Evolutionary conservation across 2,113 vertebrate genomes (phyloP), one percentile per base, ranked within the genome.

Genomic region (Silurus meridionalis): DNA sequence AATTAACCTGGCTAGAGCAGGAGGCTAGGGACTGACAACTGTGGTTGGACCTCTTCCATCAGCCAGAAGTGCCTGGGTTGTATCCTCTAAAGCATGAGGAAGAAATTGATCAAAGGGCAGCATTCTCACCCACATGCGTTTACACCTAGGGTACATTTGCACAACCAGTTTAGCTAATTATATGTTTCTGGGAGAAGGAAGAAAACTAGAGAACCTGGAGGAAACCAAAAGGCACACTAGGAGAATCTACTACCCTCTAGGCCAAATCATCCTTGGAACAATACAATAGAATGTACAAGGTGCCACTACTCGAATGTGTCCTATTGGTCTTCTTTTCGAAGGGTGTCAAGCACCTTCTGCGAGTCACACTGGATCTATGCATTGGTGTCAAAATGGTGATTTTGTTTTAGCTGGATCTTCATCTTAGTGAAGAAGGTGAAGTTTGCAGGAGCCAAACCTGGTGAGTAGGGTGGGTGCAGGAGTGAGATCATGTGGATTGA

Each of bases 1-100:
- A 83, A 83, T 85, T 87, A 83, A 88, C 89, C 85, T 87, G 79
- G 72, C 78, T 72, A 6, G 57, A 77, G 74, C 72, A 75, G 66
- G 85, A 86, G 80, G 83, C 85, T 88, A 86, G 83, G 75, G 75
- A 75, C 13, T 28, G 67, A 80, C 57, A 82, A 86, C 87, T 83
- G 46, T 71, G 78, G 72, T 71, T 88, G 87, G 85, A 80, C 72
- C 64, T 82, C n/a, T 67, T 75, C 67, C 80, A 84, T 71, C 67
- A 53, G 82, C 85, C 67, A 83, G 53, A 25, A 58, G 55, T 83
- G 87, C 67, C 82, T 50, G 19, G 50, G 69, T 85, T 53, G 61
- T 85, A 85, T 85, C 80, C 77, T 72, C 17, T 17, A 78, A 48
- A 58, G 63, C n/a, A 11, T 13, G 83, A 63, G 60, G 61, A 55